Evolutionary conservation across 2,888 invertebrate species (phyloP), one percentile per base, ranked within the genome.

Genomic region (Cylindroiulus punctatus): DNA sequence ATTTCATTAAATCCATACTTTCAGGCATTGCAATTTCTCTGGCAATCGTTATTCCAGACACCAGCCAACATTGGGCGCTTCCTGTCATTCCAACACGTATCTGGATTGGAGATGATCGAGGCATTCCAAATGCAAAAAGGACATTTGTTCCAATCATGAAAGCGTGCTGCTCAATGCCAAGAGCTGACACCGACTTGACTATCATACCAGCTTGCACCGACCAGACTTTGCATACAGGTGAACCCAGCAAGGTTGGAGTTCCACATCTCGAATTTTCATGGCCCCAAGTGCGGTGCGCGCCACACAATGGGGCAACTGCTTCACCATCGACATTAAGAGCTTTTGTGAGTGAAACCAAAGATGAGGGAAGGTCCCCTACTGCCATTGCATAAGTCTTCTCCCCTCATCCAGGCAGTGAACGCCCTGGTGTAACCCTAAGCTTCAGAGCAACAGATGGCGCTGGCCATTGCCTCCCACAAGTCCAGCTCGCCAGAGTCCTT

Each of bases 391-490:
- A n/a, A 52, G 52, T 52, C 4, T 19, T 52, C n/a, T 47, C 52
- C 52, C 52, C n/a, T 52, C 12, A 14, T 17, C 2, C 47, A 14
- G 14, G 40, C 12, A 52, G 52, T 19, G 14, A 52, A 52, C 47
- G 47, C 52, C 52, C 52, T 52, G 52, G 44, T n/a, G 52, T 52
- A 52, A 52, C 52, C 52, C 52, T 5, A 52, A 52, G 52, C 52
- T n/a, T 12, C 10, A 19, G n/a, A 52, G 52, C 52, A 52, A n/a
- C 52, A 52, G 52, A 52, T 52, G 52, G 52, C 52, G 52, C 52
- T 52, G 52, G 14, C n/a, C n/a, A 52, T 52, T 52, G 3, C 52
- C 52, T 4, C 52, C 52, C 52, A n/a, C 52, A 52, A 52, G 52
- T n/a, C 19, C 52, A 0, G 19, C 52, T 52, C n/a, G 12, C 3